A percentile compares a stretch with the other conserved stretches of the same genome.
Evolutionary conservation across 2,113 vertebrate genomes (phyloP).

Genomic region (Pelvicachromis taeniatus): DNA sequence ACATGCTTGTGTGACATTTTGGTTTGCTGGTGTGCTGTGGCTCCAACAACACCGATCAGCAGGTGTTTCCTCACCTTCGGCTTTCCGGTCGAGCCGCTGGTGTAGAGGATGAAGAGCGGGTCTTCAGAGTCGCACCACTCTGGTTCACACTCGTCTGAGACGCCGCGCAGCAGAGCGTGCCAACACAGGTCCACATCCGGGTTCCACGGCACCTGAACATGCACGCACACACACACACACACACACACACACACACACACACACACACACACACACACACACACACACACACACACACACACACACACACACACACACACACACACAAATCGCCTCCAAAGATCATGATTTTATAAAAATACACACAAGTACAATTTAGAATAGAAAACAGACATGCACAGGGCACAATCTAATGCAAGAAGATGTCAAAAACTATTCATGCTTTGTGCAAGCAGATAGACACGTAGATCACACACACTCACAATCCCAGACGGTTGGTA

Average conservation of each 20-base stretch:
- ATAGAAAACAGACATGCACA: neutral
- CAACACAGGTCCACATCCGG: conserved; percentile 84
- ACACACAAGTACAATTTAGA: neutral
- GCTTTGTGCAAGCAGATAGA: neutral
- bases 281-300: neutral
- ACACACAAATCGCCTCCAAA: neutral
- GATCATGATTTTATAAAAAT: neutral
- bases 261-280: neutral
- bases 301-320: neutral
- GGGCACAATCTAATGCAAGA: neutral
- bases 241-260: fast-evolving
- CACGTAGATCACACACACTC: neutral
- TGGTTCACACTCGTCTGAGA: conserved; percentile 83
- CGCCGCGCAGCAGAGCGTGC: conserved; percentile 81
- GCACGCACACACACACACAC: fast-evolving
- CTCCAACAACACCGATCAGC: neutral
- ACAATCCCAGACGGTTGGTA: conserved; percentile 30
- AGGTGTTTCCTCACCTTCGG: conserved; percentile 80
- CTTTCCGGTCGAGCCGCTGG: conserved; percentile 95
- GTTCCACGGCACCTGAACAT: conserved; percentile 84
- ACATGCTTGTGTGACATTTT: too few species aligned
- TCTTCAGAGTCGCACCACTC: conserved; percentile 95
- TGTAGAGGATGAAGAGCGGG: conserved; percentile 94
- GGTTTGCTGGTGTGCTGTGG: too few species aligned
- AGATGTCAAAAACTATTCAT: neutral